Percentiles rank a stretch among this genome's conserved stretches.
These are phyloP conservation scores for Neelides folsomi DNA, from an alignment of 2,888 invertebrate species.

Conservation along the genomic window DNA sequence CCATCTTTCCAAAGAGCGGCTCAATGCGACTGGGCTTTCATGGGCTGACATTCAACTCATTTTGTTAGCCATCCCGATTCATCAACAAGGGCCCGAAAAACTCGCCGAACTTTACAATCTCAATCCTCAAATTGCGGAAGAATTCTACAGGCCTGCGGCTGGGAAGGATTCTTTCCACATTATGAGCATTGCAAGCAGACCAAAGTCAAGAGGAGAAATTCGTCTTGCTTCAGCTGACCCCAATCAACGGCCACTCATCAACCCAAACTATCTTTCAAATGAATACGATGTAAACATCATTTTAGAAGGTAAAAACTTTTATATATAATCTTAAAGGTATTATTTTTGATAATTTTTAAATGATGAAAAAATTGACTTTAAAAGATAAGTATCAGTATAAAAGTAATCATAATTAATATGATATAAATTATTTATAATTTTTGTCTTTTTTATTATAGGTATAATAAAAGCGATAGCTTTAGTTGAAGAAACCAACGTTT, in stretches of 20 bases:
- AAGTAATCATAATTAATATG: background rate
- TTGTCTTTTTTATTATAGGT: background rate
- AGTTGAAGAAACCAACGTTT: slow-evolving; percentile 23
- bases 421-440: background rate
- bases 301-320: slow-evolving; percentile 19
- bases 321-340: too few species aligned
- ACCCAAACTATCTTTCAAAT: slow-evolving; percentile 39
- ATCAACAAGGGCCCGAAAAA: slow-evolving; percentile 13
- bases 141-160: slow-evolving; percentile 24
- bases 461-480: slow-evolving; percentile 12
- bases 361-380: too few species aligned
- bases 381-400: background rate
- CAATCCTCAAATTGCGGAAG: slow-evolving; percentile 19
- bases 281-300: slow-evolving; percentile 21
- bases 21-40: background rate
- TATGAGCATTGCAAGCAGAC: slow-evolving; percentile 33
- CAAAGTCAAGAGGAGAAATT: slow-evolving; percentile 39
- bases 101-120: slow-evolving; percentile 22
- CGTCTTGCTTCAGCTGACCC: slow-evolving; percentile 39
- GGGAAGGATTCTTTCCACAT: slow-evolving; percentile 28
- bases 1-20: slow-evolving; percentile 7
- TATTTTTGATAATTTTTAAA: too few species aligned
- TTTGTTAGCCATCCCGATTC: slow-evolving; percentile 20
- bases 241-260: slow-evolving; percentile 38
- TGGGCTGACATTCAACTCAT: slow-evolving; percentile 16